phyloP scores from a whole-genome alignment of 2,113 vertebrate species.

The Mystacornis crossleyi region DNA sequence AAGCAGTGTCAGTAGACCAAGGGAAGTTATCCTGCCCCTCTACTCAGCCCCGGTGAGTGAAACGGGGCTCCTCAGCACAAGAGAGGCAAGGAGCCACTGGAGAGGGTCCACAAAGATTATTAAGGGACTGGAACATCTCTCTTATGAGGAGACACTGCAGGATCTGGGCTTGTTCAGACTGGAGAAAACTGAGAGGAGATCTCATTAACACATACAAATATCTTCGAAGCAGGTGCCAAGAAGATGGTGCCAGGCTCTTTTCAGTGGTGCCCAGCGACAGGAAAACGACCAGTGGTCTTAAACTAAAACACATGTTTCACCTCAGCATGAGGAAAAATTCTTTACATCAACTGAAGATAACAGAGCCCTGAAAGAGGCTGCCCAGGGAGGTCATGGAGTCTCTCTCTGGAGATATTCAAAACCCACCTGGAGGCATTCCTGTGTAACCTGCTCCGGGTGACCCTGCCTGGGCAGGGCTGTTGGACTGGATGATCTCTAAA shows the following conservation, averaged over 20 bases:
- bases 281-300: background rate
- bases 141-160: rapidly evolving
- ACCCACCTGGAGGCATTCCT: background rate
- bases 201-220: background rate
- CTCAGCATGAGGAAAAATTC: background rate
- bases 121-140: background rate
- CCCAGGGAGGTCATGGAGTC: background rate
- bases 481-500: background rate
- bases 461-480: background rate
- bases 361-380: background rate
- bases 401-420: background rate
- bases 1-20: background rate
- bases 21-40: background rate
- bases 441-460: background rate
- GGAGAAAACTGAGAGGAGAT: background rate
- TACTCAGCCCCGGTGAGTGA: background rate
- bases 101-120: background rate
- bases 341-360: rapidly evolving
- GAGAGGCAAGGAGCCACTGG: background rate
- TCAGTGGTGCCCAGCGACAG: background rate
- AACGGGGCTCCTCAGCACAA: background rate
- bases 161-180: background rate
- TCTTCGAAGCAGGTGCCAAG: background rate
- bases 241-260: background rate
- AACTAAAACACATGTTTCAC: background rate